Evolutionary conservation across 2,113 vertebrate species (phyloP), one percentile per base, ranked within the genome.

Genomic region (Tauraco erythrolophus): DNA sequence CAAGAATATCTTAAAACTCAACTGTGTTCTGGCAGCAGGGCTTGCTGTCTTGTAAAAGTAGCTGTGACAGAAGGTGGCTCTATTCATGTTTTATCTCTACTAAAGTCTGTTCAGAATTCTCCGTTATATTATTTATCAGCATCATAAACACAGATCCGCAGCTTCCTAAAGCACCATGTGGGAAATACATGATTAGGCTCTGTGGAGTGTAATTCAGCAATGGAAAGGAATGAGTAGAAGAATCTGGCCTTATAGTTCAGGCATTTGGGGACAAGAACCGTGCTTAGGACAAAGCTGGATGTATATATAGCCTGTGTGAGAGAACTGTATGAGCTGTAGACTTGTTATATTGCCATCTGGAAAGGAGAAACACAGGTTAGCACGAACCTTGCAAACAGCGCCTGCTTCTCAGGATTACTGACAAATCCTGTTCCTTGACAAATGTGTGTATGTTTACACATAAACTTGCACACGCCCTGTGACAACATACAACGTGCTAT

Each of bases 381-480:
- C 69, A 3, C n/a, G 65, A 89, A 61, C 86, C 61, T 60, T 84
- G 85, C 74, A 43, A 94, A 54, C 48, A 78, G 60, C 81, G 61
- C 51, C 84, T 58, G 61, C 74, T 80, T 84, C 61, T 61, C 48
- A 57, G 77, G 77, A 28, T 88, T 48, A 45, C 88, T 76, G 78
- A 71, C 74, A 92, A 28, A 74, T 84, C 84, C 82, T 80, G 74
- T 69, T 91, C 77, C 74, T 58, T 94, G 91, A 70, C n/a, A 82
- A 93, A 76, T 72, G n/a, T 30, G 11, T 70, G 1, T 39, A 2
- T 92, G 78, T 87, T 84, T 91, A 57, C 76, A 33, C 39, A 54
- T 65, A 93, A 94, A 96, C 89, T 51, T 50, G 33, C 71, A 88
- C 94, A 96, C 89, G 15, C 93, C 97, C 94, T 96, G 77, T 79